phyloP scores from a whole-genome alignment of 2,797 vertebrate genomes.

The Helostoma temminkii region DNA sequence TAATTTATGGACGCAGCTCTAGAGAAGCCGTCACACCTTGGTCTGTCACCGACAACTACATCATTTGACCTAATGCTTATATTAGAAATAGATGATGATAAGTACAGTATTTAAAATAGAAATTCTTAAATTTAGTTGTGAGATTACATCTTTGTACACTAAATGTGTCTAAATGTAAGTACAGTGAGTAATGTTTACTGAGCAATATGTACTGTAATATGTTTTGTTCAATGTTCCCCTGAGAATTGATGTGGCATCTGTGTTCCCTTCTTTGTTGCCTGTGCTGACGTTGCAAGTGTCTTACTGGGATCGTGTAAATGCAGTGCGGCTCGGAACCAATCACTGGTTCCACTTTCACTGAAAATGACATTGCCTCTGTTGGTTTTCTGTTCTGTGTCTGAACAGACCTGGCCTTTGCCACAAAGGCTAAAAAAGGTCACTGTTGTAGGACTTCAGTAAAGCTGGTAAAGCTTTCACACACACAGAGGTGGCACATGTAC shows the following conservation, averaged over 20 bases:
- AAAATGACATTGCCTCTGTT: not conserved
- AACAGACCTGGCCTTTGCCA: not conserved
- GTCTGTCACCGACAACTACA: too few relatives aligned
- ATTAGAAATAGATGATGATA: not conserved
- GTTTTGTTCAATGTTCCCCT: conserved; percentile 8
- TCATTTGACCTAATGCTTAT: too few relatives aligned
- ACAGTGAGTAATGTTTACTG: conserved; percentile 1
- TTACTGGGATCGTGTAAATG: not conserved
- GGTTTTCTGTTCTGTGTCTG: conserved; percentile 1
- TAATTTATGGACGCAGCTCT: too few relatives aligned
- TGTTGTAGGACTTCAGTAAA: conserved; percentile 1
- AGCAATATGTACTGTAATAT: not conserved
- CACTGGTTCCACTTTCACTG: not conserved
- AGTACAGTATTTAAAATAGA: not conserved
- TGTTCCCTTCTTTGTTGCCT: not conserved
- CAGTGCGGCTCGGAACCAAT: not conserved
- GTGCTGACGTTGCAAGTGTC: conserved; percentile 2
- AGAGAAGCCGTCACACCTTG: too few relatives aligned
- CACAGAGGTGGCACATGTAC: not conserved
- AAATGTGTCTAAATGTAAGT: conserved; percentile 5
- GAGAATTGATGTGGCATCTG: not conserved
- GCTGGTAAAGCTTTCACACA: not conserved
- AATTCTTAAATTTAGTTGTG: not conserved
- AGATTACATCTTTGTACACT: not conserved
- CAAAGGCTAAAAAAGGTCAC: conserved; percentile 9